These are phyloP conservation scores for Pteronura brasiliensis DNA, from an alignment of 2,113 vertebrate genomes.

Conservation along the genomic window DNA sequence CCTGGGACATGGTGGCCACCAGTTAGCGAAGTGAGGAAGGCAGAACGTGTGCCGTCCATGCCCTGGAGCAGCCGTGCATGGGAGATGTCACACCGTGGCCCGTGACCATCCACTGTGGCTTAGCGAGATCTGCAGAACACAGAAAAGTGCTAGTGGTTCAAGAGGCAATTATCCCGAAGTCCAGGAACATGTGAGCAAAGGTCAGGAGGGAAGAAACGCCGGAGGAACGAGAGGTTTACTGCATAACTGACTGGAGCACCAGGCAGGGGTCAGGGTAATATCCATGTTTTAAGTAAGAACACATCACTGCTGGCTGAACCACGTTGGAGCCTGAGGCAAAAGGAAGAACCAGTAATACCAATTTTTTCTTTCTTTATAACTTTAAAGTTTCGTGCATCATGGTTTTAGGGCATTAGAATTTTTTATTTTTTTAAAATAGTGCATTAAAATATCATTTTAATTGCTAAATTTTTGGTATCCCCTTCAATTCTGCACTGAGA, in stretches of 20 bases:
- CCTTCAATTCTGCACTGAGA: background rate
- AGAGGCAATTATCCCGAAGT: background rate
- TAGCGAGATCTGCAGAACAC: no score
- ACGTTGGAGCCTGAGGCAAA: background rate
- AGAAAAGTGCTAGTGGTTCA: no score
- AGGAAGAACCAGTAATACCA: background rate
- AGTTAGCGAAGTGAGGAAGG: background rate
- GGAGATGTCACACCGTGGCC: background rate
- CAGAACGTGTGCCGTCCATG: background rate
- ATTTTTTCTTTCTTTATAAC: background rate
- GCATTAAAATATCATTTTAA: background rate
- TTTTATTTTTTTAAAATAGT: background rate
- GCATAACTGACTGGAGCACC: background rate
- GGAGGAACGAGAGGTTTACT: background rate
- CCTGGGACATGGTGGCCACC: background rate
- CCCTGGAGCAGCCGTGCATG: background rate
- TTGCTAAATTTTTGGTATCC: background rate
- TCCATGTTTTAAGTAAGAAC: background rate
- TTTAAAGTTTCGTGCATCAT: background rate
- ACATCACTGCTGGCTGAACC: background rate
- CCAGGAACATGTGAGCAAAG: background rate
- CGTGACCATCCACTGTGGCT: background rate
- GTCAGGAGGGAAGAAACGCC: background rate
- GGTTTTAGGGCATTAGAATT: background rate
- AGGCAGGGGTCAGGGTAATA: no score